These are phyloP conservation scores for Anabacerthia variegaticeps DNA, from an alignment of 2,797 vertebrate species.

Conservation along the genomic window DNA sequence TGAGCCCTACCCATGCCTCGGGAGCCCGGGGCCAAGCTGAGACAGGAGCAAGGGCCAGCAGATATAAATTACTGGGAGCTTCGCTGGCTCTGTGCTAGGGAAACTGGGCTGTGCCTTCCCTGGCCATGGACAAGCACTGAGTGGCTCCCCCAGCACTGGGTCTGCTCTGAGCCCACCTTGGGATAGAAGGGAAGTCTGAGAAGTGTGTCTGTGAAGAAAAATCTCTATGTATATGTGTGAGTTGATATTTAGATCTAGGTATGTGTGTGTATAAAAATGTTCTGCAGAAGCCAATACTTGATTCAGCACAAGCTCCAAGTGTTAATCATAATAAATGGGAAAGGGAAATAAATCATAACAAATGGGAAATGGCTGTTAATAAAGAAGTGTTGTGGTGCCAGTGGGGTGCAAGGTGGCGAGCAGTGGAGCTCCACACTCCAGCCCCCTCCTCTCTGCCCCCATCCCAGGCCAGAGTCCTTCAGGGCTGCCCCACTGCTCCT, in stretches of 20 bases:
- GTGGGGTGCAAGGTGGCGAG: background rate
- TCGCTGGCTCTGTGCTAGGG: accelerated
- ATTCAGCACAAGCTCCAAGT: background rate
- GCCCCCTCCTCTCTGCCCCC: background rate
- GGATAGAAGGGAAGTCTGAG: background rate
- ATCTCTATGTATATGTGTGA: background rate
- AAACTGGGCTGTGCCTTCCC: accelerated
- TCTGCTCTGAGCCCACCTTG: background rate
- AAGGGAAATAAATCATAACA: background rate
- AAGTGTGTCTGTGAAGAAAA: background rate
- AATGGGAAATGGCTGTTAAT: background rate
- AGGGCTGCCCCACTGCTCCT: background rate
- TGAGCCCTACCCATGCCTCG: background rate
- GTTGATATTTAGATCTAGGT: background rate
- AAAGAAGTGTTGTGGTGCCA: background rate
- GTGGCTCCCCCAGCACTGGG: background rate
- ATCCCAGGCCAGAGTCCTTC: background rate
- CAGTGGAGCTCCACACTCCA: accelerated
- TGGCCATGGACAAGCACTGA: background rate
- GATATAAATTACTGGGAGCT: background rate
- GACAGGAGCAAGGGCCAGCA: background rate
- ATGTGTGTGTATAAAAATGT: background rate
- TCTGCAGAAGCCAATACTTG: background rate
- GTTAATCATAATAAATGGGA: conserved; percentile 4
- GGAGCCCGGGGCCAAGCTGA: background rate